Evolutionary conservation across 2,797 vertebrate species (phyloP).

Genomic region (Trematomus bernacchii): DNA sequence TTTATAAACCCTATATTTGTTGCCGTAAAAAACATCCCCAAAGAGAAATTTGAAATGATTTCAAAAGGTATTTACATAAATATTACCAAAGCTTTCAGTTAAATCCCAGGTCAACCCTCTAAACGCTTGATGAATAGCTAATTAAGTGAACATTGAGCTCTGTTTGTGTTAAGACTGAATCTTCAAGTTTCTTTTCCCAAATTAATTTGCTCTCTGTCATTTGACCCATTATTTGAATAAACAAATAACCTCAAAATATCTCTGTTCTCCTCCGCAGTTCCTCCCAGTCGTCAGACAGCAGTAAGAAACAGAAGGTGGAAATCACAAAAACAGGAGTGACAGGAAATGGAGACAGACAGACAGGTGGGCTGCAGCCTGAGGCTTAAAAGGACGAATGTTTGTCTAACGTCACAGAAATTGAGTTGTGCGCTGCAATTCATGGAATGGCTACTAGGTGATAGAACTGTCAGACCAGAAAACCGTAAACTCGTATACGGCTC

Average conservation of each 20-base stretch:
- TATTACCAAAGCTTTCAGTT: not conserved
- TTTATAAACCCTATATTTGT: too few relatives aligned
- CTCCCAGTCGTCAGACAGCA: constrained; percentile 90
- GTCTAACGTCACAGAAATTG: not conserved
- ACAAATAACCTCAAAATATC: not conserved
- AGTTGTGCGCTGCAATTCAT: not conserved
- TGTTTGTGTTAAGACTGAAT: not conserved
- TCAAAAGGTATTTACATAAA: not conserved
- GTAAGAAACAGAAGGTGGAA: constrained; percentile 94
- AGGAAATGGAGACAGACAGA: constrained; percentile 83
- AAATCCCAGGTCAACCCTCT: not conserved
- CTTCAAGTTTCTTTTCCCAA: not conserved
- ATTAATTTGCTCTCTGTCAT: not conserved
- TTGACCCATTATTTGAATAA: not conserved
- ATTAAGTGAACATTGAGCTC: not conserved
- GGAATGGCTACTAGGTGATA: not conserved
- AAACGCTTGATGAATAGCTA: too few relatives aligned
- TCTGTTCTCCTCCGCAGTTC: constrained; percentile 83
- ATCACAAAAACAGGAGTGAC: constrained; percentile 61
- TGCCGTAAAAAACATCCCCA: not conserved
- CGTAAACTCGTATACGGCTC: not conserved
- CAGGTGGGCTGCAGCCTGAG: constrained; percentile 85
- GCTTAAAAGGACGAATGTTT: not conserved
- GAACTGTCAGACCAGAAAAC: constrained; percentile 1
- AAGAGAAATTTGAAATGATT: not conserved